A percentile compares a stretch with the other conserved stretches of the same genome.
These are phyloP conservation scores for Cheirogaleus major DNA, from an alignment of 2,797 vertebrate genomes.

Conservation along the genomic window DNA sequence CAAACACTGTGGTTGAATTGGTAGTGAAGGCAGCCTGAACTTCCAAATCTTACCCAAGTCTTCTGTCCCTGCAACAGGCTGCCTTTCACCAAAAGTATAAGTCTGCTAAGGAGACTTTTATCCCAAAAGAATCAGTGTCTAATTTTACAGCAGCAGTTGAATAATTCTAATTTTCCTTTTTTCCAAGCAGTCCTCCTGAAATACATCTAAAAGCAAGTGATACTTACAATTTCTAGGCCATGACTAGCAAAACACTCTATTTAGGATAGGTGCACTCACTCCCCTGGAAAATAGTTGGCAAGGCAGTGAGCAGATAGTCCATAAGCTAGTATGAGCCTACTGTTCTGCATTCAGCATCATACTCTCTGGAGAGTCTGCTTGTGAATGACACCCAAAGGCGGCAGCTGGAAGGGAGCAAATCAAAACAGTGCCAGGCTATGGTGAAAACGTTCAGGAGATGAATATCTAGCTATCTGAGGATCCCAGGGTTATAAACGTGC, in stretches of 20 bases:
- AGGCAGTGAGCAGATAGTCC: neutral
- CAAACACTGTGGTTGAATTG: neutral
- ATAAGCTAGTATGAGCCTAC: neutral
- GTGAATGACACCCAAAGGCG: neutral
- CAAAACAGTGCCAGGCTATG: neutral
- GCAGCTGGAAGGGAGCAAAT: neutral
- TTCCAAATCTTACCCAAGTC: neutral
- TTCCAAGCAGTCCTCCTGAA: neutral
- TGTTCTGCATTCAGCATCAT: neutral
- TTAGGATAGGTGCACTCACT: neutral
- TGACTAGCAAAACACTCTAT: neutral
- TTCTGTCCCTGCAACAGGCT: neutral
- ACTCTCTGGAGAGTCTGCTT: conserved; percentile 15
- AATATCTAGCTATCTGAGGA: neutral
- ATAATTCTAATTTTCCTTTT: conserved; percentile 29
- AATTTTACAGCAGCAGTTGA: neutral
- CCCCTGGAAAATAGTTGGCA: neutral
- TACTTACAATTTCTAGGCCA: neutral
- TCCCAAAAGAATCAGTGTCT: neutral
- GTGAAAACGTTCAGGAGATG: neutral
- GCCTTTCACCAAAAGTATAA: neutral
- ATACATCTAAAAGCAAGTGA: neutral
- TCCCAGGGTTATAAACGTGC: neutral
- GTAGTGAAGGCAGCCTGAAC: neutral
- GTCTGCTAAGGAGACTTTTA: conserved; percentile 7